phyloP scores from a whole-genome alignment of 2,113 vertebrate species.

The Paraplagusia blochii region DNA sequence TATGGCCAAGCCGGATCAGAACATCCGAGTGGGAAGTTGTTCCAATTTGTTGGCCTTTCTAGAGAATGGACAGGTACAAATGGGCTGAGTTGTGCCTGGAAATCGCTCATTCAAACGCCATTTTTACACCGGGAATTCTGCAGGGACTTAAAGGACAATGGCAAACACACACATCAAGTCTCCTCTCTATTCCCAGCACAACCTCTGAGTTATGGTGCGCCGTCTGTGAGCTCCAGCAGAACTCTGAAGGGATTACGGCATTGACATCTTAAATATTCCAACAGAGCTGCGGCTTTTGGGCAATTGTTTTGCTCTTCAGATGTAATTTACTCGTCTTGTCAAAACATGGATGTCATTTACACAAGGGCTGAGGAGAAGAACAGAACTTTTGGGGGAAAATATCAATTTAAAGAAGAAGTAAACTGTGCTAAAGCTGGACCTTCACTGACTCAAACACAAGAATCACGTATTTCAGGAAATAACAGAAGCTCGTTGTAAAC shows the following conservation, averaged over 20 bases:
- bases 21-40: slow-evolving; percentile 46
- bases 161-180: slow-evolving; percentile 28
- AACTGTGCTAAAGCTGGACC: too few species aligned
- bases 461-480: neutral
- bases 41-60: slow-evolving; percentile 66
- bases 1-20: slow-evolving; percentile 69
- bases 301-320: slow-evolving; percentile 19
- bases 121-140: slow-evolving; percentile 25
- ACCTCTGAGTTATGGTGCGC: slow-evolving; percentile 26
- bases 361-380: neutral
- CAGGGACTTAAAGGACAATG: slow-evolving; percentile 20
- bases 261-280: slow-evolving; percentile 41
- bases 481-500: neutral
- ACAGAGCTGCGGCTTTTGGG: slow-evolving; percentile 8
- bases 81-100: slow-evolving; percentile 29
- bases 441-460: neutral
- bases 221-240: slow-evolving; percentile 12
- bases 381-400: neutral
- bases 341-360: neutral
- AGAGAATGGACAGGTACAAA: slow-evolving; percentile 70
- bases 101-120: slow-evolving; percentile 53
- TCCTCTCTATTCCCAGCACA: slow-evolving; percentile 16
- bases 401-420: too few species aligned
- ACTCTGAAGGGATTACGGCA: slow-evolving; percentile 29
- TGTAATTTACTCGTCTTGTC: slow-evolving; percentile 1